Evolutionary conservation across 2,888 invertebrate genomes (phyloP).

Genomic region (Bellardia pandia): DNA sequence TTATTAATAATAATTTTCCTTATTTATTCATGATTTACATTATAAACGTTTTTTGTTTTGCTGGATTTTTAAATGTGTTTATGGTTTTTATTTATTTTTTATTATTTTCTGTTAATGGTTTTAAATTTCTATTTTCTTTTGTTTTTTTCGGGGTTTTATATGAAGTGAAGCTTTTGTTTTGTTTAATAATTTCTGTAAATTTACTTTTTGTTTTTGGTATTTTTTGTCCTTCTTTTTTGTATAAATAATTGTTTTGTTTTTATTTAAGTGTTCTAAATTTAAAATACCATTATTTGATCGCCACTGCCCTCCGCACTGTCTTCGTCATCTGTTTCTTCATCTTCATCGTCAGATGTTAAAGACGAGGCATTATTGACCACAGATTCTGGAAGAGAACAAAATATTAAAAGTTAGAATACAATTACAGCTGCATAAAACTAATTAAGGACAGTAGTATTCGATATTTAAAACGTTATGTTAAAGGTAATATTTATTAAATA

Average conservation of each 20-base stretch:
- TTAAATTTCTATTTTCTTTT: constrained; percentile 42
- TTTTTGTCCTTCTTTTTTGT: constrained; percentile 36
- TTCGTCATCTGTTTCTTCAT: constrained; percentile 88
- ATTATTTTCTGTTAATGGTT: constrained; percentile 36
- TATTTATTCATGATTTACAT: constrained; percentile 50
- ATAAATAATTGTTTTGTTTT: constrained; percentile 54
- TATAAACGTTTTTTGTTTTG: constrained; percentile 46
- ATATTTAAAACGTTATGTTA: too few relatives aligned
- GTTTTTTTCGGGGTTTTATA: constrained; percentile 3
- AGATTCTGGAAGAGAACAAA: constrained; percentile 80
- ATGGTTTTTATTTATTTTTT: constrained; percentile 22
- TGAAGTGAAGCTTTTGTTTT: constrained; percentile 68
- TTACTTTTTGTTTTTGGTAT: constrained; percentile 36
- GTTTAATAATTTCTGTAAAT: constrained; percentile 57
- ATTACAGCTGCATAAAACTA: too few relatives aligned
- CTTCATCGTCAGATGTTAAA: constrained; percentile 89
- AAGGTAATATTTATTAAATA: too few relatives aligned
- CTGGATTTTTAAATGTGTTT: constrained; percentile 28
- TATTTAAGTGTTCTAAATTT: constrained; percentile 24
- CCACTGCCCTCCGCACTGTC: constrained; percentile 91
- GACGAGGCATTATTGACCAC: constrained; percentile 87
- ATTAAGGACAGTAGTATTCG: too few relatives aligned
- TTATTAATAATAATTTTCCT: background rate
- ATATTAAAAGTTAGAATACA: background rate
- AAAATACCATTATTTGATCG: constrained; percentile 90